These are phyloP conservation scores for Corbicula japonica DNA, from an alignment of 2,888 invertebrate genomes.

Conservation along the genomic window DNA sequence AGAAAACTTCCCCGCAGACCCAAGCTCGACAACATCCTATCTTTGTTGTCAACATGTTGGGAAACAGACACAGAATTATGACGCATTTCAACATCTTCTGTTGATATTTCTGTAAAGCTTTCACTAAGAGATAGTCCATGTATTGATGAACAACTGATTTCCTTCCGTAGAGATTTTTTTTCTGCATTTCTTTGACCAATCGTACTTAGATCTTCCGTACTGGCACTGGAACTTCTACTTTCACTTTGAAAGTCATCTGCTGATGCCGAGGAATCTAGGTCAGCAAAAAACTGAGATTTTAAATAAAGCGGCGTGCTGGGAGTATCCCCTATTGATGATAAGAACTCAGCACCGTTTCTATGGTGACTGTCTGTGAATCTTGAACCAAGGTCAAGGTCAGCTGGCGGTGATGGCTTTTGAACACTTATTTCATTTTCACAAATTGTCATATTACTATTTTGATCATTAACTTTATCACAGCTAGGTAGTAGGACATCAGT, in stretches of 20 bases:
- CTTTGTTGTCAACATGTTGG: slow-evolving; percentile 61
- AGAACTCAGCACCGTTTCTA: slow-evolving; percentile 31
- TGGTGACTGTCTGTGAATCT: background rate
- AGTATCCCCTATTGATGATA: slow-evolving; percentile 24
- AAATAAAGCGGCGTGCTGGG: slow-evolving; percentile 78
- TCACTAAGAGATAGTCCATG: slow-evolving; percentile 62
- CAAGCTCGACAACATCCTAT: slow-evolving; percentile 76
- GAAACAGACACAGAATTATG: slow-evolving; percentile 47
- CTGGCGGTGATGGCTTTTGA: slow-evolving; percentile 13
- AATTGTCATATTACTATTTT: slow-evolving; percentile 34
- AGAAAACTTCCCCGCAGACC: slow-evolving; percentile 76
- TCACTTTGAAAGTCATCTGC: slow-evolving; percentile 73
- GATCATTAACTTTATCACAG: slow-evolving; percentile 39
- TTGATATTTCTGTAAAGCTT: slow-evolving; percentile 51
- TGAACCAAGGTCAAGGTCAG: slow-evolving; percentile 22
- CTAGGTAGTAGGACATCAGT: background rate
- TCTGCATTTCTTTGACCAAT: slow-evolving; percentile 59
- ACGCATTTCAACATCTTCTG: slow-evolving; percentile 40
- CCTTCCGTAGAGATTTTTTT: slow-evolving; percentile 45
- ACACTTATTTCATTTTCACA: slow-evolving; percentile 19
- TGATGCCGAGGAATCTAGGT: slow-evolving; percentile 68
- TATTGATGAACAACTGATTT: slow-evolving; percentile 46
- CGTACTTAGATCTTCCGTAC: slow-evolving; percentile 80
- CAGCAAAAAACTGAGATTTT: slow-evolving; percentile 68
- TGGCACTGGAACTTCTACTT: slow-evolving; percentile 82